Evolutionary conservation across 2,888 invertebrate species (phyloP), one percentile per base, ranked within the genome.

Genomic region (Latrodectus hesperus): DNA sequence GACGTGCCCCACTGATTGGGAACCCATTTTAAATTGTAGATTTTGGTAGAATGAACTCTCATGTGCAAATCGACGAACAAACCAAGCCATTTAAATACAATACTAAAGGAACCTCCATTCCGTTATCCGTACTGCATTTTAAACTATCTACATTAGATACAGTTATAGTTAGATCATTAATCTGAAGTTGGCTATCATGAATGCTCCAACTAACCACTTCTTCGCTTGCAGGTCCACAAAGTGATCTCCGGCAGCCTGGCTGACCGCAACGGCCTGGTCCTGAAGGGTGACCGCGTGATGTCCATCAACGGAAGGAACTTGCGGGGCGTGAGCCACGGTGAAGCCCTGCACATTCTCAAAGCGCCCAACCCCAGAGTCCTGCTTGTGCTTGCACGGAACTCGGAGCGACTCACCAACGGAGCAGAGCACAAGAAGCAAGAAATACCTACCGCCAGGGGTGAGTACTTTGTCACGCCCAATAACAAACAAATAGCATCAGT

Each of bases 281-380:
- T 96, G 92, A 95, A 96, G 91, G 97, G 98, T 17, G 97, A 97
- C 91, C 95, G 96, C 92, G 95, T 98, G 89, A 93, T 96, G 90
- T 96, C 96, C 90, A 97, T 98, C 90, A 98, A 98, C 92, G 97
- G 97, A 70, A 94, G 94, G 92, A 94, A 94, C 91, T 96, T 97
- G 94, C 94, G 95, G 90, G 96, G 96, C 75, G 93, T 98, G 87
- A 96, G 96, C 64, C 98, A 98, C 92, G 94, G 95, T 67, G 96
- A 97, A 92, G 97, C 98, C 90, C 95, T 97, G 90, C 94, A 96
- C 90, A 95, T 97, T 91, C 94, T 98, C 73, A 98, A 98, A 94
- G 95, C 95, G 88, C 96, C 96, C 88, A 94, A 96, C 86, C 94
- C 95, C 70, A 95, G 96, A 93, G 95, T 96, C 89, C 94, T 95